Base-by-base conservation (phyloP, 1,140 invertebrate genomes). In the Drosophila suzukii region DNA sequence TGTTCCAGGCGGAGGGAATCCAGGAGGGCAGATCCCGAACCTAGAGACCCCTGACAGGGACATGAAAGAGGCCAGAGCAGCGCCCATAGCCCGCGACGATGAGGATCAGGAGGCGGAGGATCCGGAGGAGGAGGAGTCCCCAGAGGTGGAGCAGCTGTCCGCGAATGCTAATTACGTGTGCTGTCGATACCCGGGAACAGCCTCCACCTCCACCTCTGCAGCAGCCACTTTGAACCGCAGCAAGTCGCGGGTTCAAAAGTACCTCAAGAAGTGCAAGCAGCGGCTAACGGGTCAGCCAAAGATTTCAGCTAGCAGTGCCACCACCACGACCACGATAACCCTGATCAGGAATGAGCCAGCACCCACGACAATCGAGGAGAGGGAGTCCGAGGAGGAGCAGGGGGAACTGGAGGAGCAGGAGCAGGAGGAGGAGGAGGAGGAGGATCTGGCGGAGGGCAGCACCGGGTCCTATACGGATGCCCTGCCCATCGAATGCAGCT, bases 161-260 rank as follows among this genome's bases (percentile, higher is more conserved):
- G 24, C 77, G 30, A 86, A 88, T 83, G 76, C 76, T 78, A 90
- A 88, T 86, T 86, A 90, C 75, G 79, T 83, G 88, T 78, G 88
- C 82, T 81, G 88, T 88, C 88, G 85, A 86, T 81, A 75, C 55
- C 70, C 76, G 46, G 47, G 50, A 65, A 67, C 82, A 51, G 44
- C 32, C 57, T 47, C 59, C 17, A 12, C 66, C 8, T 46, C 41
- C 7, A 5, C 15, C 15, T n/a, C 43, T 13, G 36, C 43, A 62
- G 27, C 56, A 38, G 57, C 32, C 54, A 71, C 65, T 43, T 44
- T 66, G 63, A 86, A 53, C 58, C 92, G 92, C 68, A 93, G 92
- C 75, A 93, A 93, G 85, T 92, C 93, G 61, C 93, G 93, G 72
- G 93, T 94, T 39, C 93, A 93, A 79, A 93, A 91, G 55, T 93